Evolutionary conservation across 2,888 invertebrate genomes (phyloP), one percentile per base, ranked within the genome.

Genomic region (Dolomedes plantarius): DNA sequence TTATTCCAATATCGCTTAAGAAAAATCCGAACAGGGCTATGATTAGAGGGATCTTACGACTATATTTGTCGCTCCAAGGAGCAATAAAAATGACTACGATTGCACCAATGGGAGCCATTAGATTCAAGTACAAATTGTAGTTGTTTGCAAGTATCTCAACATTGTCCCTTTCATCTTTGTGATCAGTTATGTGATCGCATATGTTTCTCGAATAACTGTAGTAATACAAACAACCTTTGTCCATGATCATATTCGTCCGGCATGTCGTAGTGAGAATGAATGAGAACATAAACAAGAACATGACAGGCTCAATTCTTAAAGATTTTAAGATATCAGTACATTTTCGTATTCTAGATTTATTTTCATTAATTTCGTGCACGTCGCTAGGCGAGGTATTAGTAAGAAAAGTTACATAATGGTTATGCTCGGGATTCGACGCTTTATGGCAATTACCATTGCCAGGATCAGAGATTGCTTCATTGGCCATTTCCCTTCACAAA

Each of bases 41-140:
- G 9, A 80, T 23, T 16, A 88, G 74, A 16, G 77, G 64, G 5
- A 86, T 75, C 36, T 89, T 89, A 9, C 89, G 46, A 0, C 89
- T 88, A 39, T 88, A 62, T 13, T 73, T 79, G 39, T 89, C 89
- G 41, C 88, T 88, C 89, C 89, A 89, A 0, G 80, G 86, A 0
- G 78, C 81, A 2, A 86, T 16, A 67, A 80, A 87, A 28, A 87
- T 73, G 23, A 78, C 77, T 64, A 78, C 69, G 19, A 74, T 28
- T 16, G 68, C 83, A 19, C 83, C 77, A 7, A 83, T 77, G 29
- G 83, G 83, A 0, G 83, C 83, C 56, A 83, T n/a, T 13, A 77
- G 56, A 36, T 83, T 77, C 23, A 83, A 9, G 19, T 80, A 86
- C 7, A 80, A 19, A 50, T 72, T 80, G 41, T 86, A 86, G n/a